Base-by-base conservation (phyloP, 2,113 vertebrate species). In the Nannospalax galili region DNA sequence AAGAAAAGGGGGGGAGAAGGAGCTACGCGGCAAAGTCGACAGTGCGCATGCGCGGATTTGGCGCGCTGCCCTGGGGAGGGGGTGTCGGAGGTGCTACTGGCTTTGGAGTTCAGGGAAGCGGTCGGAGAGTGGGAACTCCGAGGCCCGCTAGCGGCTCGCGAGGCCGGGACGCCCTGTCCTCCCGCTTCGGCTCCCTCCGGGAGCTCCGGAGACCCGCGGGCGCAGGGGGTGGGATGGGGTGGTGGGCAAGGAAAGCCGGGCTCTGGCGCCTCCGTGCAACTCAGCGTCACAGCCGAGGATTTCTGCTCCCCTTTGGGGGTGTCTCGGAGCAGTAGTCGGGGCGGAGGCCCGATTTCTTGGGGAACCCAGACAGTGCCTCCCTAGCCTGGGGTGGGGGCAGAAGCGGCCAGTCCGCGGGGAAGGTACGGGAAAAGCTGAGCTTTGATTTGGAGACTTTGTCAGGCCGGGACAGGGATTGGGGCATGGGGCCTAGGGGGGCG, bases 11-110 rank as follows among this genome's bases (percentile, higher is more conserved):
- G 72, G 60, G 91, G 79, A 7, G 92, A n/a, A 65, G 79, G 80
- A 96, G 97, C 97, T 97, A 97, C 97, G 97, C 97, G 97, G 97
- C 97, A 97, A 45, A n/a, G 56, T 84, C 0, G 92, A 0, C 48
- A 85, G 88, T 96, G 97, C 97, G 97, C 97, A 97, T 97, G 97
- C 97, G 97, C 88, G 4, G n/a, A 0, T 65, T 79, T 97, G 97
- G 95, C 97, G 92, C 93, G 95, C 95, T 90, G 95, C 95, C 96
- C 96, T 73, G 91, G 82, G 94, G 89, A 88, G 95, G 91, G 96
- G 96, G 95, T 62, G 86, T 48, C 84, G 1, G 45, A 88, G 84
- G 58, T 7, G 80, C 52, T 28, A 32, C 75, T 0, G 3, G 52
- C 35, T 84, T 58, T n/a, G 77, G 87, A 78, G 35, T 93, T 92